phyloP scores from a whole-genome alignment of 30 jellyfish, hydroid and myxozoan species.

The Phacellophora camtschatica region DNA sequence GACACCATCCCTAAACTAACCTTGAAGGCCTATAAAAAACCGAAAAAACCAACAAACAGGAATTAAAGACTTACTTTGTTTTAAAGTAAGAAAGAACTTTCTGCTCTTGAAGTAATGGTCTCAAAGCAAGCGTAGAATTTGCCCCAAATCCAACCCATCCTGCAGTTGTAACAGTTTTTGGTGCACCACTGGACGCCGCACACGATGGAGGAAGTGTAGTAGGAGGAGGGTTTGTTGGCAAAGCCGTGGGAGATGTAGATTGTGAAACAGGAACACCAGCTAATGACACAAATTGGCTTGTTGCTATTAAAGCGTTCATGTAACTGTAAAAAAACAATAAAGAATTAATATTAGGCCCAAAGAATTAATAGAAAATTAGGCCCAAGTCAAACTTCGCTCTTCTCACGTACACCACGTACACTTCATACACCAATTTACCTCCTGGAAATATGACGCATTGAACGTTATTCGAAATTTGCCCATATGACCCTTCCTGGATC shows the following conservation, averaged over 20 bases:
- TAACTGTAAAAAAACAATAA: conserved; percentile 48
- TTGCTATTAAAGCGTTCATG: neutral
- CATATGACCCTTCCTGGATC: too few relatives aligned
- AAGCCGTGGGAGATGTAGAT: conserved; percentile 40
- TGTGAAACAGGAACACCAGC: conserved; percentile 68
- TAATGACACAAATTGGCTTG: conserved; percentile 42
- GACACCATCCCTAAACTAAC: too few relatives aligned
- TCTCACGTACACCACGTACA: too few relatives aligned
- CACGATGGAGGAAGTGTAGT: conserved; percentile 90
- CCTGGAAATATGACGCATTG: too few relatives aligned
- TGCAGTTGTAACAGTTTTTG: conserved; percentile 14
- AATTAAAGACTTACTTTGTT: conserved; percentile 66
- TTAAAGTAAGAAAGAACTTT: conserved; percentile 28
- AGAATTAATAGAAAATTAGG: too few relatives aligned
- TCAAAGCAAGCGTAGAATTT: conserved; percentile 53
- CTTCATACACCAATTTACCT: too few relatives aligned
- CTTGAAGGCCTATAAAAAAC: too few relatives aligned
- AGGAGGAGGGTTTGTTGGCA: conserved; percentile 77
- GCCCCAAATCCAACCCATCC: conserved; percentile 65
- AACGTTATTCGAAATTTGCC: too few relatives aligned
- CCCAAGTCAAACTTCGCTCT: too few relatives aligned
- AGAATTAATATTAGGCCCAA: too few relatives aligned
- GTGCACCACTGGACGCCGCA: conserved; percentile 70
- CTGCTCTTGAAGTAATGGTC: conserved; percentile 46
- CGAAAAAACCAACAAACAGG: too few relatives aligned